Conservation (phyloP, 2,113 vertebrate species). For the Canis aureus region DNA sequence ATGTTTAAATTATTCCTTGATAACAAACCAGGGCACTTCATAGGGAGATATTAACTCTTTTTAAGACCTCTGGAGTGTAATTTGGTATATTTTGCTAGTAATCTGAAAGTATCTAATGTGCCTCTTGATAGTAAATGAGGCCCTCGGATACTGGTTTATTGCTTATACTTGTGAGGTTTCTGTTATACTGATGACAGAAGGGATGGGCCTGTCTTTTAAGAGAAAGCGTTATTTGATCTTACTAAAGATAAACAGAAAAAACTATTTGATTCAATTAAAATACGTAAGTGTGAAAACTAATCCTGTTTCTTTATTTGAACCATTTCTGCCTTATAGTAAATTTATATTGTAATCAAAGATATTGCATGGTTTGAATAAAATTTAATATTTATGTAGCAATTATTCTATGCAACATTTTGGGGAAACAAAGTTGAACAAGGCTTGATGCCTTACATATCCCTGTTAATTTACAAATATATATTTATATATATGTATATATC, state of each 20-base stretch:
- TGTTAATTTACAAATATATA: neutral
- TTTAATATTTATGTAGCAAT: neutral
- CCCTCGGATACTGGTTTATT: slow-evolving; percentile 40
- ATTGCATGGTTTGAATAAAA: slow-evolving; percentile 54
- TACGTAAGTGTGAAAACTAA: neutral
- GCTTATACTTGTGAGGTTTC: slow-evolving; percentile 28
- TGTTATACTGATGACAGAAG: slow-evolving; percentile 44
- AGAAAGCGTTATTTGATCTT: slow-evolving; percentile 28
- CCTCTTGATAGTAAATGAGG: slow-evolving; percentile 43
- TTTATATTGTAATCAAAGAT: slow-evolving; percentile 5
- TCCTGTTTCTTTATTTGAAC: neutral
- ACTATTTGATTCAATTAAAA: slow-evolving; percentile 29
- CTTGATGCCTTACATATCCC: neutral
- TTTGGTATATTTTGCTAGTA: slow-evolving; percentile 41
- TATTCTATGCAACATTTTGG: slow-evolving; percentile 36
- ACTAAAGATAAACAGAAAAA: neutral
- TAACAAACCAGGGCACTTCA: slow-evolving; percentile 24
- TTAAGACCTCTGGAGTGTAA: slow-evolving; percentile 15
- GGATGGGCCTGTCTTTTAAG: neutral
- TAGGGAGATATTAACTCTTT: slow-evolving; percentile 51
- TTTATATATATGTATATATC: slow-evolving; percentile 29
- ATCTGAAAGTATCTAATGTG: neutral
- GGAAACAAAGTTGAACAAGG: slow-evolving; percentile 49
- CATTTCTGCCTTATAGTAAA: slow-evolving; percentile 17
- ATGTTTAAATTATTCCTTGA: slow-evolving; percentile 32